phyloP scores from a whole-genome alignment of 2,113 vertebrate genomes.

The cat (Felis catus) region F.catus_Fca126_mat1.0 CM031416.1:36527001-36527500 shows the following conservation, averaged over 20 bases:
- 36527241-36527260: slow-evolving; percentile 39
- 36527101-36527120: background rate
- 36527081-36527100: background rate
- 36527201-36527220: slow-evolving; percentile 50
- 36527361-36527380: slow-evolving; percentile 33
- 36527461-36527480: background rate
- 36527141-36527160: background rate
- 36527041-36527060: slow-evolving; percentile 8
- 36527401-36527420: background rate
- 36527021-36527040: background rate
- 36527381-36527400: background rate
- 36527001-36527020: slow-evolving; percentile 21
- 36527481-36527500: background rate
- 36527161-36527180: background rate
- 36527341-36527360: slow-evolving; percentile 44
- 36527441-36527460: background rate
- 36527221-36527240: background rate
- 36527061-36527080: background rate
- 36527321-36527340: slow-evolving; percentile 12
- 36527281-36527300: slow-evolving; percentile 22
- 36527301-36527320: background rate
- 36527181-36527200: background rate
- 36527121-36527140: background rate
- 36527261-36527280: background rate
- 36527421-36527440: background rate